Conservation (phyloP, 2,888 invertebrate genomes). For the Rotaria sp. region DNA sequence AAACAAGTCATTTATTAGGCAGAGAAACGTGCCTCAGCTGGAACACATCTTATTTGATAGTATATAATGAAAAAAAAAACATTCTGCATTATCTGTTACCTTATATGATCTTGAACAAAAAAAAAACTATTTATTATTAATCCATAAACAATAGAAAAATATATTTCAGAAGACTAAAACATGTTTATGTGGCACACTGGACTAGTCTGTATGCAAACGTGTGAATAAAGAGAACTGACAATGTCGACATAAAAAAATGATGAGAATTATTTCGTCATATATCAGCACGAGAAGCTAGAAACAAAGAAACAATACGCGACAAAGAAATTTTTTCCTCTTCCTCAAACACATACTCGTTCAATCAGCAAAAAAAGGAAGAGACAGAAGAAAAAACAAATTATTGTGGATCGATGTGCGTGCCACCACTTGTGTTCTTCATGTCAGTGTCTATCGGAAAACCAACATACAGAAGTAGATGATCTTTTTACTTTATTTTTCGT, state of each 20-base stretch:
- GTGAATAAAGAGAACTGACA: not conserved
- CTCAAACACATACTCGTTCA: not conserved
- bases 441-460: not conserved
- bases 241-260: not conserved
- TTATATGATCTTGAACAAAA: too few species aligned
- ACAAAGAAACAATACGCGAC: not conserved
- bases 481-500: not conserved
- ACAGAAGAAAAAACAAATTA: not conserved
- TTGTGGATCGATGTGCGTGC: not conserved
- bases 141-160: not conserved
- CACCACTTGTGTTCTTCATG: not conserved
- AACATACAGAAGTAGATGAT: not conserved
- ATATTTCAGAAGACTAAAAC: not conserved
- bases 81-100: not conserved
- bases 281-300: not conserved
- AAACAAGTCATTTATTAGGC: not conserved
- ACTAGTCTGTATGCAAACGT: not conserved
- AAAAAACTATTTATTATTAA: too few species aligned
- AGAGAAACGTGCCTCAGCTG: not conserved
- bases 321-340: not conserved
- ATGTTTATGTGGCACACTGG: not conserved
- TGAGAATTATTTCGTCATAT: not conserved
- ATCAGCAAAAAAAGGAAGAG: constrained; percentile 11
- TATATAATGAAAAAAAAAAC: not conserved
- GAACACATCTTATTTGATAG: not conserved